These are phyloP conservation scores for Euura lappo DNA, from an alignment of 1,140 invertebrate species.

Conservation along the genomic window DNA sequence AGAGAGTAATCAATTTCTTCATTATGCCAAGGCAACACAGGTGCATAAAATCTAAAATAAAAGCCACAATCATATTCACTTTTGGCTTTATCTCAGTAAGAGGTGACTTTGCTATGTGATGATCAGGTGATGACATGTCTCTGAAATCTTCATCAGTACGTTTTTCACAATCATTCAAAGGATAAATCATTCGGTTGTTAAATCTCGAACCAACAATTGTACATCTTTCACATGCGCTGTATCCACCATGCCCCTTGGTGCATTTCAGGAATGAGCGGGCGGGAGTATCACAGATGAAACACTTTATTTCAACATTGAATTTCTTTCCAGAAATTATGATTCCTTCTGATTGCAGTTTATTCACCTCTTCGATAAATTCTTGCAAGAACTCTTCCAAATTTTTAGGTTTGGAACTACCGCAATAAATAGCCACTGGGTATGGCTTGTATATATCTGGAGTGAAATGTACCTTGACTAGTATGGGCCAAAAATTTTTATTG, in stretches of 20 bases:
- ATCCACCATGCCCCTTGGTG: constrained; percentile 19
- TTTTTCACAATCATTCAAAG: constrained; percentile 16
- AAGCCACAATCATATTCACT: constrained; percentile 19
- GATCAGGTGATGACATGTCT: constrained; percentile 15
- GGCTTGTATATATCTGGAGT: constrained; percentile 8
- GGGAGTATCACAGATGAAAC: constrained; percentile 12
- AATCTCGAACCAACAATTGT: constrained; percentile 16
- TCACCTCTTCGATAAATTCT: constrained; percentile 27
- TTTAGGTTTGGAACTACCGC: constrained; percentile 21
- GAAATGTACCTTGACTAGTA: constrained; percentile 7
- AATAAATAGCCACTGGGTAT: constrained; percentile 10
- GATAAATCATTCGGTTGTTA: constrained; percentile 16
- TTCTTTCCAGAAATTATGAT: neutral
- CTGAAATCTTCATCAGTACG: constrained; percentile 18
- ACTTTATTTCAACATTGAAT: constrained; percentile 9
- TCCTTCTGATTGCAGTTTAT: constrained; percentile 7
- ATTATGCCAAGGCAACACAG: constrained; percentile 18
- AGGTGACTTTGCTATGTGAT: constrained; percentile 18
- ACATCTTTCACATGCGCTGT: constrained; percentile 24
- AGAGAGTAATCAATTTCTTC: constrained; percentile 11
- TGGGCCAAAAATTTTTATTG: constrained; percentile 14
- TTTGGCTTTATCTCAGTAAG: constrained; percentile 18
- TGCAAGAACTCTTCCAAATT: constrained; percentile 19
- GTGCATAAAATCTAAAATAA: constrained; percentile 29
- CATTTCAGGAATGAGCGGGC: constrained; percentile 17